Base-by-base conservation (phyloP, 2,797 vertebrate species). In the Crenuchus spilurus region DNA sequence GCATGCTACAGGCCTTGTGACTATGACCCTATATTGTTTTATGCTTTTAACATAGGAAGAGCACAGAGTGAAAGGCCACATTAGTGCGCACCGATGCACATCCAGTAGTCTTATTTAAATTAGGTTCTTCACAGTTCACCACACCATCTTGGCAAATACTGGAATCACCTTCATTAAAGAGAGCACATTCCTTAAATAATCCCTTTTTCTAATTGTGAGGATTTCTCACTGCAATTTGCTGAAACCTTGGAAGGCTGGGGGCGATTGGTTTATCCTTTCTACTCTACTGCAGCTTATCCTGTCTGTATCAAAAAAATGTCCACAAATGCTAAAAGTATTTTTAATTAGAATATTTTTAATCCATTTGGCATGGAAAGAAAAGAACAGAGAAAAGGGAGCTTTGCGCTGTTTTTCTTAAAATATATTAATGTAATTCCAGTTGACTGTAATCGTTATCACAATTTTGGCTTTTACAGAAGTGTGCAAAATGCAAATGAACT, bases 101-200 rank as follows among this genome's bases (percentile, higher is more conserved):
- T 72, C 74, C 75, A 72, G 60, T 62, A 44, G 54, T 74, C 69
- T 61, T 64, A 65, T 82, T 78, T 78, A 75, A 83, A 84, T 81
- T 44, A 81, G 75, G 67, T 58, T 51, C 68, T 82, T 75, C 80
- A 81, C 80, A 82, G 71, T 80, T 76, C 71, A 77, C 58, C 80
- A 75, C 76, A 66, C 72, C 57, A 66, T 70, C 73, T 75, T 77
- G 51, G 66, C 72, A 81, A 73, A 76, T 66, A 49, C 57, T 71
- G 66, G 66, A 81, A 78, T 84, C 58, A 83, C 76, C 74, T 79
- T 80, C 68, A 81, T 82, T 79, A 84, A 71, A 75, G 63, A 68
- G 49, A 30, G 73, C 60, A 67, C 69, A 71, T 78, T 81, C 66
- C 54, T 77, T 69, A 64, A 79, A 80, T 72, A 76, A 77, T 77